Conservation (phyloP, 2,888 invertebrate species). For the Chloroclysta siterata region DNA sequence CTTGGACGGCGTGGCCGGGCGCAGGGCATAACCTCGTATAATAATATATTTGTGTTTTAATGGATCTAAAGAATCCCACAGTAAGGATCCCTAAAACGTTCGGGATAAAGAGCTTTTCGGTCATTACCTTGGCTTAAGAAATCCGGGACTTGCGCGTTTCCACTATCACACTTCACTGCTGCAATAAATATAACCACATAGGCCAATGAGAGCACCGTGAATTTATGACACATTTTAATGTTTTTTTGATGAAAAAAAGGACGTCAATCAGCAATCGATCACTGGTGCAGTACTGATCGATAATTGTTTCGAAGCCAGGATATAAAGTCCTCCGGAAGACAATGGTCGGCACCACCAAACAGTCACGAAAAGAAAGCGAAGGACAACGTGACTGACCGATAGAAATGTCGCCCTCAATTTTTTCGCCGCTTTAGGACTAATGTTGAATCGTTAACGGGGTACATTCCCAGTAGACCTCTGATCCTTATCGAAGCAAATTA, state of each 20-base stretch:
- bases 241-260: conserved; percentile 23
- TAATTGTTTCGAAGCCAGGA: conserved; percentile 70
- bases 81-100: neutral
- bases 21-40: no score
- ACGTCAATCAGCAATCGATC: conserved; percentile 54
- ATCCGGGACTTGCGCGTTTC: conserved; percentile 52
- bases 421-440: conserved; percentile 69
- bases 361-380: conserved; percentile 79
- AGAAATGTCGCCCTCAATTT: conserved; percentile 77
- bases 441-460: conserved; percentile 70
- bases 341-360: conserved; percentile 75
- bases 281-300: conserved; percentile 72
- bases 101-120: conserved; percentile 2
- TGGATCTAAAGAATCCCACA: no score
- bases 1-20: no score
- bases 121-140: conserved; percentile 64
- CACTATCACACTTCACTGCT: conserved; percentile 67
- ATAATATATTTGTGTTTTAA: no score
- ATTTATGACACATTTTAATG: conserved; percentile 67
- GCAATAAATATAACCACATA: conserved; percentile 69
- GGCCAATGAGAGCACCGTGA: conserved; percentile 65
- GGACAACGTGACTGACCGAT: conserved; percentile 77
- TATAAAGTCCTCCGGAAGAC: conserved; percentile 80
- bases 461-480: conserved; percentile 67
- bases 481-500: conserved; percentile 65